Evolutionary conservation across 2,113 vertebrate genomes (phyloP).

Genomic region (Elephantulus edwardii): DNA sequence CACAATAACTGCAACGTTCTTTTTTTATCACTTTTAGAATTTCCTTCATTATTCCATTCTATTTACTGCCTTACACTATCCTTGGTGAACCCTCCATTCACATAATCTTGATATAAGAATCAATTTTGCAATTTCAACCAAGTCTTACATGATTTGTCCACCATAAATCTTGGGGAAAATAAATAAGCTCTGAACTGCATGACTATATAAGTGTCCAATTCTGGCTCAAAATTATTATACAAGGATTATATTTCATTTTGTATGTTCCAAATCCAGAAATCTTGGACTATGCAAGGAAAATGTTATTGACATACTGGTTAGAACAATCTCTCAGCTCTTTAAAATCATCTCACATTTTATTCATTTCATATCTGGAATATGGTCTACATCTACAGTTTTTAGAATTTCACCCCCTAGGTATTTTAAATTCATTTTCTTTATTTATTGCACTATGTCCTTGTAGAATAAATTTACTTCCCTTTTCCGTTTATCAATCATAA

Average conservation of each 20-base stretch:
- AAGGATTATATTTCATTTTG: slow-evolving; percentile 18
- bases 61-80: background rate
- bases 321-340: background rate
- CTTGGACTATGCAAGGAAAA: background rate
- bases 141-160: background rate
- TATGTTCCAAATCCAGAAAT: background rate
- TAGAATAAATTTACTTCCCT: background rate
- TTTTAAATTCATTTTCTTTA: background rate
- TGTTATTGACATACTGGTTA: background rate
- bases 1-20: too few species aligned
- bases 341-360: background rate
- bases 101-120: background rate
- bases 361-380: background rate
- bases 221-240: background rate
- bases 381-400: background rate
- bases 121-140: background rate
- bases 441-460: background rate
- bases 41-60: background rate
- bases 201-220: background rate
- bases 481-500: background rate
- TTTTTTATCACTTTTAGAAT: background rate
- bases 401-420: background rate
- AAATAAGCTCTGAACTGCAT: background rate
- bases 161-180: background rate
- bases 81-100: background rate